Evolutionary conservation across 2,888 invertebrate genomes (phyloP).

Genomic region (Parnassius apollo): DNA sequence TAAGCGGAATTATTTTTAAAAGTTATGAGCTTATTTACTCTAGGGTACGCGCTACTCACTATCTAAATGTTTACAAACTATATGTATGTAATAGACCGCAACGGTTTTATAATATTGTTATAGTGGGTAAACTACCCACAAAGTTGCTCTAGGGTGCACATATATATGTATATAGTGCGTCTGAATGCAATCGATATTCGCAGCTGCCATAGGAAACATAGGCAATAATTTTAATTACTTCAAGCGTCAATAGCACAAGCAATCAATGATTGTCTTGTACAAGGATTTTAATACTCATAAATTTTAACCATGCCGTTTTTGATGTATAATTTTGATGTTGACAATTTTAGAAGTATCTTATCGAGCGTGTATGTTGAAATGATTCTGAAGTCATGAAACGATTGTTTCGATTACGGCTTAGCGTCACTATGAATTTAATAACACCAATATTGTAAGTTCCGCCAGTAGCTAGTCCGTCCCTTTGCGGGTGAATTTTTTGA

Average conservation of each 20-base stretch:
- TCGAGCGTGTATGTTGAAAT: slow-evolving; percentile 8
- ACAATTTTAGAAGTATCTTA: slow-evolving; percentile 20
- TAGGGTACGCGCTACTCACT: slow-evolving; percentile 40
- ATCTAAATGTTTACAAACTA: slow-evolving; percentile 3
- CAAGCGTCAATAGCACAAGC: slow-evolving; percentile 23
- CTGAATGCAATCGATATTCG: slow-evolving; percentile 1
- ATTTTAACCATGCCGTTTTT: slow-evolving; percentile 67
- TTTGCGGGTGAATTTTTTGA: slow-evolving; percentile 51
- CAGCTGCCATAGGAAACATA: neutral
- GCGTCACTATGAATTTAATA: slow-evolving; percentile 47
- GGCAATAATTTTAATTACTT: neutral
- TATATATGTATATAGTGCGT: slow-evolving; percentile 12
- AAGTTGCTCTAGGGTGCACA: slow-evolving; percentile 21
- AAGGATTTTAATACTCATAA: slow-evolving; percentile 66
- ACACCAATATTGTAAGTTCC: slow-evolving; percentile 64
- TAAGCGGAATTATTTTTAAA: slow-evolving; percentile 47
- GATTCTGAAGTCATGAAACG: slow-evolving; percentile 2
- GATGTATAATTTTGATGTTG: slow-evolving; percentile 33
- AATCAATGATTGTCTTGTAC: slow-evolving; percentile 52
- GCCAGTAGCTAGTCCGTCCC: slow-evolving; percentile 69
- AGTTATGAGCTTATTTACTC: slow-evolving; percentile 71
- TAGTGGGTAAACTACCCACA: slow-evolving; percentile 25
- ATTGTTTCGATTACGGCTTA: slow-evolving; percentile 33
- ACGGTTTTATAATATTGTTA: slow-evolving; percentile 21
- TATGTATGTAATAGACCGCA: slow-evolving; percentile 4